Conservation (phyloP, 2,888 invertebrate species). For the Latrodectus hesperus region DNA sequence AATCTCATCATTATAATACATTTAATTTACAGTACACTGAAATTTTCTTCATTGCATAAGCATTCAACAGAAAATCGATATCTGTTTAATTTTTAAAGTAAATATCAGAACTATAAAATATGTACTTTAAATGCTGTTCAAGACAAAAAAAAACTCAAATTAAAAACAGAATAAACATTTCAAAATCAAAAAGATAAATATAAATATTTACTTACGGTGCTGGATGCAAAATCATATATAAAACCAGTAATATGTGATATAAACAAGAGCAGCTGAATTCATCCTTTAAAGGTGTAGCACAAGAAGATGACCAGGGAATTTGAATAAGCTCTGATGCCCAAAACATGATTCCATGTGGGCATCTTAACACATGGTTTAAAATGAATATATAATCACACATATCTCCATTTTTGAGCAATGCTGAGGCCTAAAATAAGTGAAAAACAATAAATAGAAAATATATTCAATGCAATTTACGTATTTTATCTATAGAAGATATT, state of each 20-base stretch:
- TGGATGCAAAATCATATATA: conserved; percentile 42
- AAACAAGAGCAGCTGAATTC: conserved; percentile 25
- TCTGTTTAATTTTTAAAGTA: too few relatives aligned
- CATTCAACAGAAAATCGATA: too few relatives aligned
- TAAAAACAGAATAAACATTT: too few relatives aligned
- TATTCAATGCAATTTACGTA: too few relatives aligned
- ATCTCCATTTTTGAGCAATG: conserved; percentile 15
- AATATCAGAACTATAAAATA: too few relatives aligned
- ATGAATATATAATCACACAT: conserved; percentile 30
- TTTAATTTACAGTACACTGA: too few relatives aligned
- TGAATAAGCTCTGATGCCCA: conserved; percentile 51
- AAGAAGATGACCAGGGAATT: conserved; percentile 15
- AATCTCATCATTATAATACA: too few relatives aligned
- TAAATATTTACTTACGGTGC: conserved; percentile 35
- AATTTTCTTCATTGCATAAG: too few relatives aligned
- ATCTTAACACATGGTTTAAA: conserved; percentile 45
- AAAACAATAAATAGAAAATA: background rate
- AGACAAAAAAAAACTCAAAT: too few relatives aligned
- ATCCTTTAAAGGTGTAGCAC: background rate
- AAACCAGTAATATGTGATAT: conserved; percentile 20
- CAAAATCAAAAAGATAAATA: background rate
- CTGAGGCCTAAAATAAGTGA: background rate
- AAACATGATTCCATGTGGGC: conserved; percentile 39
- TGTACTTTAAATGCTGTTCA: too few relatives aligned
- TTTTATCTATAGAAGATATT: too few relatives aligned